Base-by-base conservation (phyloP, 2,797 vertebrate genomes). In the Pipistrellus kuhlii region DNA sequence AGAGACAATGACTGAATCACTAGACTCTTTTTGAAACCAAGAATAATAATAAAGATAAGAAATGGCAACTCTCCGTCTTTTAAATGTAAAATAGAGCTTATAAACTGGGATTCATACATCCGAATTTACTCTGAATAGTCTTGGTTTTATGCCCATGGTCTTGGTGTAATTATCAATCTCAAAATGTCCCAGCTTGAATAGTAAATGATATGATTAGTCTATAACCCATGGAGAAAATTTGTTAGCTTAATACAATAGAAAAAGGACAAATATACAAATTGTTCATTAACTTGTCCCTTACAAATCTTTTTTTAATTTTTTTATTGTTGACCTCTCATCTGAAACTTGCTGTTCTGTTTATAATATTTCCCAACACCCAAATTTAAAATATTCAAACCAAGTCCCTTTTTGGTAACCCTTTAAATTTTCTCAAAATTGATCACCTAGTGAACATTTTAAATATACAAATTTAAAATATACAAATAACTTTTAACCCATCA, bases 1-100 rank as follows among this genome's bases (percentile, higher is more conserved):
- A 76, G 46, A 78, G 44, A 72, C 44, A 14, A n/a, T 83, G 48
- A 41, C 68, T 78, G 46, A 91, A 71, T 80, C 38, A 82, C 46
- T 93, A n/a, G 8, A 80, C 14, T 48, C n/a, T 5, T 85, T 78
- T 75, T 69, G 51, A 85, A 77, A 84, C n/a, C 57, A 88, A 73
- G 66, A 41, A 18, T 57, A 44, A 38, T 44, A 48, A 82, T 53
- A 41, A 84, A 86, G 68, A 35, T 71, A 66, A 73, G 41, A 72
- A 88, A 64, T n/a, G 15, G 15, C 82, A 75, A 6, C 51, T 80
- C 41, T n/a, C 41, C 17, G 0, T 77, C 32, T 8, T 53, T 76
- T 64, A 25, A 71, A 57, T 46, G 30, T 80, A 32, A 81, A 53
- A 25, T 12, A 35, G 66, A 53, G 32, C 32, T 73, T 30, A 12